Percentiles rank a stretch among this genome's conserved stretches.
Evolutionary conservation across 2,113 vertebrate species (phyloP).

Genomic region (Chiloscyllium plagiosum): DNA sequence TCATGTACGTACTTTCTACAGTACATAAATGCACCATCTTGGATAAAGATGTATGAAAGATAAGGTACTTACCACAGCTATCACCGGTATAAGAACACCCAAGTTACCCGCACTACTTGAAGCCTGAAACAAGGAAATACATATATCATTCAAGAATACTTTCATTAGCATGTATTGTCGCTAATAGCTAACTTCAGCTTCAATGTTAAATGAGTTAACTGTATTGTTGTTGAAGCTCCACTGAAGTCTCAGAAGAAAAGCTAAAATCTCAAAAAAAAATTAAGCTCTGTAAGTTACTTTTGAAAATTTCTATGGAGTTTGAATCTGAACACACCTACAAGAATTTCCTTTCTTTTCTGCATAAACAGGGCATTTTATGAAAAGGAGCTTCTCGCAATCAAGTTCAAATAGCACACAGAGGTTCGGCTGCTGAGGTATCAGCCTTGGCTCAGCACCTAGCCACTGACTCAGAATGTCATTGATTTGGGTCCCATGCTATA

Average conservation of each 20-base stretch:
- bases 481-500: background rate
- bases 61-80: constrained; percentile 83
- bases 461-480: background rate
- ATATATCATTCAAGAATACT: background rate
- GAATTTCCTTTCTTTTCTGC: background rate
- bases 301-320: background rate
- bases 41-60: background rate
- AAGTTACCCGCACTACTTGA: constrained; percentile 94
- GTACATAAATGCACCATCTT: background rate
- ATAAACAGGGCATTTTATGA: no score
- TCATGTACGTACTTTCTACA: background rate
- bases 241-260: background rate
- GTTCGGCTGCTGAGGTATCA: background rate
- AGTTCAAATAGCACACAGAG: background rate
- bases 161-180: background rate
- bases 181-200: background rate
- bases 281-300: background rate
- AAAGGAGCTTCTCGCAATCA: no score
- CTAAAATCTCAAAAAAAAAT: background rate
- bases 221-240: background rate
- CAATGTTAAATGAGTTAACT: background rate
- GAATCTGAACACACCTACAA: background rate
- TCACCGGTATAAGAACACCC: constrained; percentile 92
- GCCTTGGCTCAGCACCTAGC: background rate
- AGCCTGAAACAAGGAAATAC: constrained; percentile 62